Evolutionary conservation across 2,113 vertebrate genomes (phyloP).

Genomic region (Myiopsitta monachus): DNA sequence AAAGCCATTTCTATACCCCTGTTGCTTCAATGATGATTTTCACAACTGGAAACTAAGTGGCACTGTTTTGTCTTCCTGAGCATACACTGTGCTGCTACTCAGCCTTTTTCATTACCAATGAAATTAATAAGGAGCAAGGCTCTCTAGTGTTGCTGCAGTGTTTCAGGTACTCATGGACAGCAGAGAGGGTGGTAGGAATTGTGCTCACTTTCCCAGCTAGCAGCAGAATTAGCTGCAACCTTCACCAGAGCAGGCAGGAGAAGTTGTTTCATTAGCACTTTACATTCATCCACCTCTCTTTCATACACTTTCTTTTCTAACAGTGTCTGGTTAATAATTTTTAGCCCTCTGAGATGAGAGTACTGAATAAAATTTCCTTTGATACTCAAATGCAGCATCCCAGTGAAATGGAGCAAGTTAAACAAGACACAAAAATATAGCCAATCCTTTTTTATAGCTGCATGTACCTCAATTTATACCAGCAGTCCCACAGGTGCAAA

Average conservation of each 20-base stretch:
- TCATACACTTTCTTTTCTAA: not conserved
- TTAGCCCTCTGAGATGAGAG: not conserved
- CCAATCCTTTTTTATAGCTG: not conserved
- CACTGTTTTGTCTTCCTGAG: not conserved
- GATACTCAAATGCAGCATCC: not conserved
- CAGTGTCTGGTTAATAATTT: not conserved
- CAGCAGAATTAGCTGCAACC: not conserved
- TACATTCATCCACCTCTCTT: not conserved
- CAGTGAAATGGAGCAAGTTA: not conserved
- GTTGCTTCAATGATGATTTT: not conserved
- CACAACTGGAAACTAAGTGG: not conserved
- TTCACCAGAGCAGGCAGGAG: not conserved
- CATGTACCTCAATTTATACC: not conserved
- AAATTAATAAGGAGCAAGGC: not conserved
- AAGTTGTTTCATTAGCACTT: not conserved
- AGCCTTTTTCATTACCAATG: not conserved
- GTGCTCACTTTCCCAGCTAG: not conserved
- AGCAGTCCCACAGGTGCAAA: not conserved
- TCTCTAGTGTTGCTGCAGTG: not conserved
- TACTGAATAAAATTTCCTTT: not conserved
- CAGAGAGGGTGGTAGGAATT: not conserved
- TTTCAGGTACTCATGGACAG: not conserved
- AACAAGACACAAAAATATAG: not conserved
- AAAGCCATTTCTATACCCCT: not conserved
- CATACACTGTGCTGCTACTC: not conserved